phyloP scores from a whole-genome alignment of 2,113 vertebrate species.

The Cinclus cinclus region DNA sequence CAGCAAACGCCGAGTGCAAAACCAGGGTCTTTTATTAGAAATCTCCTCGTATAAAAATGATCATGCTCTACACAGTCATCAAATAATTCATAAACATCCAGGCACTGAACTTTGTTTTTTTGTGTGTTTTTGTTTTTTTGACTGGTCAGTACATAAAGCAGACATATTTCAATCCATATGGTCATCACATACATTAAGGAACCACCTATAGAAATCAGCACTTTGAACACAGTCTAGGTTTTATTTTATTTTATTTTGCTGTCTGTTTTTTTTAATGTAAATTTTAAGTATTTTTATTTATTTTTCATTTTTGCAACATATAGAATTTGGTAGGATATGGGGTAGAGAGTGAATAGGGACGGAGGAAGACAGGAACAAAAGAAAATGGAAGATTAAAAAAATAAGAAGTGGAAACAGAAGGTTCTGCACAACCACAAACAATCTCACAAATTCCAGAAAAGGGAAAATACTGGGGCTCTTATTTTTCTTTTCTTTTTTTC shows the following conservation, averaged over 20 bases:
- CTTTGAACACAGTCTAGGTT: slow-evolving; percentile 85
- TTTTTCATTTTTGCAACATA: slow-evolving; percentile 78
- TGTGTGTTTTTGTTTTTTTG: slow-evolving; percentile 74
- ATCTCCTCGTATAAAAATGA: slow-evolving; percentile 96
- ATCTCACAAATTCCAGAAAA: slow-evolving; percentile 79
- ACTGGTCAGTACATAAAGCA: slow-evolving; percentile 88
- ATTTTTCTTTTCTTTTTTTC: not conserved
- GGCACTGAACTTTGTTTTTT: slow-evolving; percentile 87
- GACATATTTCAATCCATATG: slow-evolving; percentile 85
- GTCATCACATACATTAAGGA: slow-evolving; percentile 88
- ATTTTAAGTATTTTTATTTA: slow-evolving; percentile 28
- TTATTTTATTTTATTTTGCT: slow-evolving; percentile 66
- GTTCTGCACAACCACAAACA: slow-evolving; percentile 81
- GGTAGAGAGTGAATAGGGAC: slow-evolving; percentile 17
- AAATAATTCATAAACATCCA: slow-evolving; percentile 93
- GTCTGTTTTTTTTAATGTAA: slow-evolving; percentile 46
- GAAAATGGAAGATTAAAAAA: not conserved
- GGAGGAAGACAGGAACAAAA: slow-evolving; percentile 14
- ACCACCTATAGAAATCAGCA: slow-evolving; percentile 90
- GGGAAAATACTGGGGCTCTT: slow-evolving; percentile 21
- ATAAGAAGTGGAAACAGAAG: not conserved
- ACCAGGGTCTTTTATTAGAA: slow-evolving; percentile 96
- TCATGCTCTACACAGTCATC: slow-evolving; percentile 93
- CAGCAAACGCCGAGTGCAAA: slow-evolving; percentile 80
- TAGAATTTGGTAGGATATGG: slow-evolving; percentile 35